Percentiles rank a stretch among this genome's conserved stretches.
Evolutionary conservation across 92 coral and sea anemone genomes (phyloP).

Genomic region (Chrysogorgia sp.): DNA sequence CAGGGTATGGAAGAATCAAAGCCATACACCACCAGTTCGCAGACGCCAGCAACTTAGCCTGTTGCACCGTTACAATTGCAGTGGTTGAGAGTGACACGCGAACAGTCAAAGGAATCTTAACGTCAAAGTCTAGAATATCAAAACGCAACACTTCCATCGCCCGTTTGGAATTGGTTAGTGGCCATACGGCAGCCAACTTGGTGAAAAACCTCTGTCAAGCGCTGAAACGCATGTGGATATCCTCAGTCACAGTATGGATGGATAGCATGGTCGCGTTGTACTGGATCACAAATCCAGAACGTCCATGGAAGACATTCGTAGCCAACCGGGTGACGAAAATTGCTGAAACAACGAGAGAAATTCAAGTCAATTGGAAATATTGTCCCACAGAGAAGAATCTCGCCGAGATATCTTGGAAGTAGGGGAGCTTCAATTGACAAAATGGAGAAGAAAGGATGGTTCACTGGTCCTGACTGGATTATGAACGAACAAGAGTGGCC

Average conservation of each 20-base stretch:
- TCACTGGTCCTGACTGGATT: slow-evolving; percentile 55
- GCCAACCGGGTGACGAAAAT: slow-evolving; percentile 49
- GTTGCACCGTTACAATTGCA: slow-evolving; percentile 64
- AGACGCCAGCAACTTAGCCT: slow-evolving; percentile 70
- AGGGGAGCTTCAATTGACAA: slow-evolving; percentile 54
- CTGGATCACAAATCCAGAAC: slow-evolving; percentile 46
- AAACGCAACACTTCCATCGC: slow-evolving; percentile 68
- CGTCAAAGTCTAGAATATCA: slow-evolving; percentile 71
- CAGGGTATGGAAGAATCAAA: slow-evolving; percentile 20
- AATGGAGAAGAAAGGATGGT: slow-evolving; percentile 42
- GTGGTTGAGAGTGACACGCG: slow-evolving; percentile 57
- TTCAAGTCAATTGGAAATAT: slow-evolving; percentile 35
- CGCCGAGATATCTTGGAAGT: slow-evolving; percentile 62
- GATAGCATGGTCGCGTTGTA: slow-evolving; percentile 52
- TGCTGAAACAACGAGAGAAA: slow-evolving; percentile 44
- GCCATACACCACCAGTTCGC: slow-evolving; percentile 61
- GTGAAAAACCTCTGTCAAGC: slow-evolving; percentile 13
- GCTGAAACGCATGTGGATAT: slow-evolving; percentile 32
- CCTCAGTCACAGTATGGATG: slow-evolving; percentile 44
- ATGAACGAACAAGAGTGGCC: slow-evolving; percentile 46
- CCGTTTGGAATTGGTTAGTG: slow-evolving; percentile 61
- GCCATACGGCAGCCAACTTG: slow-evolving; percentile 50
- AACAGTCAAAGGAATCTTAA: slow-evolving; percentile 60
- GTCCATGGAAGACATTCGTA: slow-evolving; percentile 47
- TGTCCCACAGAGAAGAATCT: slow-evolving; percentile 45